Base-by-base conservation (phyloP, 2,888 invertebrate genomes). In the Galeopsomyia nigrocyanea region DNA sequence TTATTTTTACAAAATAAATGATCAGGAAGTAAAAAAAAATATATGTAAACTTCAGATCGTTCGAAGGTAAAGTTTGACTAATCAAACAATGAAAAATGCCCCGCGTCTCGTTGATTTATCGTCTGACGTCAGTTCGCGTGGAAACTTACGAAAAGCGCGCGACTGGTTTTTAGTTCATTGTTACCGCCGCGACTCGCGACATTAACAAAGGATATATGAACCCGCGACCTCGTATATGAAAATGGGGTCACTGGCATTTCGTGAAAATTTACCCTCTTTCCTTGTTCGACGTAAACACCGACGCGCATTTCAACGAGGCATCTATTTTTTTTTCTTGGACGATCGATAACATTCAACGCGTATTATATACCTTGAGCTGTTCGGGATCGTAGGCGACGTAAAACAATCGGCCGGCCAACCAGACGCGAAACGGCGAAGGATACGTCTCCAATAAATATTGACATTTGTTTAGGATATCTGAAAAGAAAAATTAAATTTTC, bases 351-450 rank as follows among this genome's bases (percentile, higher is more conserved):
- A 7, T 31, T 7, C 31, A 7, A 26, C 7, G 17, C 10, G 49
- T 13, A 56, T 19, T 68, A 16, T n/a, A 5, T 72, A 81, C 81
- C 79, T 81, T 81, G 47, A 80, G 49, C 39, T 80, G 78, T 50
- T 81, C 80, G 14, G 81, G 77, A n/a, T 80, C 78, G 55, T 74
- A 77, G 10, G 77, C 68, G 0, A 58, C 78, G 19, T 81, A 76
- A 56, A 78, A 78, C 7, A 80, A 61, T 63, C 78, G 76, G 31
- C 63, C 71, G 19, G 78, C 81, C 7, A 81, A 65, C 79, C 81
- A 81, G 7, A 78, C 75, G 57, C 79, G 78, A 26, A 78, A 77
- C 7, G 80, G 80, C 6, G 81, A 80, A 55, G 79, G 75, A 75
- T 80, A 79, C 0, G 68, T 26, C 7, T 76, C 56, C 57, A 78